Evolutionary conservation across 30 jellyfish, hydroid and myxozoan genomes (phyloP).

Genomic region (Pelagia noctiluca): DNA sequence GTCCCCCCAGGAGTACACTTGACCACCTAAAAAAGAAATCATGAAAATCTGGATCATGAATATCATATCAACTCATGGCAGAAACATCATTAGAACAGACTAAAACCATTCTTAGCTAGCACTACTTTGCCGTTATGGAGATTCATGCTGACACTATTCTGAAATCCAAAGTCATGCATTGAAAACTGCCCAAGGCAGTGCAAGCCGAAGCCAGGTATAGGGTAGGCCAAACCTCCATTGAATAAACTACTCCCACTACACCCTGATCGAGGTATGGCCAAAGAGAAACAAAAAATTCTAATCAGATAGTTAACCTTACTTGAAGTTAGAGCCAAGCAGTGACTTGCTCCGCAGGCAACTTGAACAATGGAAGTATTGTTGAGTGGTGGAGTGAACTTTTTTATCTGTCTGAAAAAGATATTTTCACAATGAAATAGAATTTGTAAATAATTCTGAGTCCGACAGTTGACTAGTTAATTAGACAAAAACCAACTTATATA

Average conservation of each 20-base stretch:
- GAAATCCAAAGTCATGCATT: too few species aligned
- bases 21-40: constrained; percentile 67
- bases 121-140: too few species aligned
- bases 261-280: background rate
- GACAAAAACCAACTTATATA: background rate
- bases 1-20: constrained; percentile 87
- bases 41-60: too few species aligned
- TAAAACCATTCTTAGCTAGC: too few species aligned
- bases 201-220: too few species aligned
- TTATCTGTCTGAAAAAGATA: constrained; percentile 11
- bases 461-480: constrained; percentile 14
- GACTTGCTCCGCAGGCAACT: constrained; percentile 84
- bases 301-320: constrained; percentile 45
- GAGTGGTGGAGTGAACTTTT: constrained; percentile 1
- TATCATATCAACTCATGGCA: background rate
- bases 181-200: too few species aligned
- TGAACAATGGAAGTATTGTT: constrained; percentile 21
- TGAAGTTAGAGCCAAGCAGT: constrained; percentile 76
- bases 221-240: background rate
- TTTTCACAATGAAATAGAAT: too few species aligned
- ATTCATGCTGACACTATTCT: too few species aligned
- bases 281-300: background rate
- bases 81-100: too few species aligned
- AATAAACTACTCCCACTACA: background rate
- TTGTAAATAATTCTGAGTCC: background rate